phyloP scores from a whole-genome alignment of 2,888 invertebrate genomes.

The Petrophora chlorosata region DNA sequence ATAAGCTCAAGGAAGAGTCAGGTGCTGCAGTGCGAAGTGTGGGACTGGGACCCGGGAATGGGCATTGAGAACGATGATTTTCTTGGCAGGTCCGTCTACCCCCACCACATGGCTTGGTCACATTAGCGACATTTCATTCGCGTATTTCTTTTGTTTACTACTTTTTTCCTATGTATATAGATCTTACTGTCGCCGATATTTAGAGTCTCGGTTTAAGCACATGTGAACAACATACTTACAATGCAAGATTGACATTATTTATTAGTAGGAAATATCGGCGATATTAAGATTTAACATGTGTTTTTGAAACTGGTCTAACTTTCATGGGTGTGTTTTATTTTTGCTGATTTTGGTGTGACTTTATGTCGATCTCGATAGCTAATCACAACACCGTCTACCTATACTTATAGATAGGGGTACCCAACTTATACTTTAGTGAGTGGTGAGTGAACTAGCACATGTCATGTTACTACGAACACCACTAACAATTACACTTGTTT shows the following conservation, averaged over 20 bases:
- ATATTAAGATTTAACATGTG: conserved; percentile 46
- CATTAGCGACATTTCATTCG: conserved; percentile 50
- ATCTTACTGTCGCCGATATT: conserved; percentile 53
- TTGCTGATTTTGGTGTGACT: conserved; percentile 50
- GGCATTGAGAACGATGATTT: conserved; percentile 92
- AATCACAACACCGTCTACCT: conserved; percentile 20
- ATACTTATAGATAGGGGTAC: too few species aligned
- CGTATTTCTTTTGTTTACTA: conserved; percentile 43
- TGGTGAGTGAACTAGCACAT: conserved; percentile 18
- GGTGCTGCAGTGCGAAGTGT: conserved; percentile 88
- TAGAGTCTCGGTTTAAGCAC: too few species aligned
- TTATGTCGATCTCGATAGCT: conserved; percentile 27
- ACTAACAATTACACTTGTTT: conserved; percentile 7
- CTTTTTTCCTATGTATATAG: conserved; percentile 37
- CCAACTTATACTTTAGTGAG: conserved; percentile 5
- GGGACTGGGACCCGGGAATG: conserved; percentile 93
- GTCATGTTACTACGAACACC: conserved; percentile 5
- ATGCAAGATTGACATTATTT: neutral
- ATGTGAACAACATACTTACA: too few species aligned
- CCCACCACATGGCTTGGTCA: conserved; percentile 45
- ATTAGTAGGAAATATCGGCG: conserved; percentile 36
- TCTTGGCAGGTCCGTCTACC: conserved; percentile 90
- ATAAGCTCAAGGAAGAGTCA: conserved; percentile 90
- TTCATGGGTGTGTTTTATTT: conserved; percentile 48
- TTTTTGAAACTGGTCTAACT: conserved; percentile 37